Evolutionary conservation across 2,113 vertebrate genomes (phyloP).

Genomic region (Lophochroa leadbeateri): DNA sequence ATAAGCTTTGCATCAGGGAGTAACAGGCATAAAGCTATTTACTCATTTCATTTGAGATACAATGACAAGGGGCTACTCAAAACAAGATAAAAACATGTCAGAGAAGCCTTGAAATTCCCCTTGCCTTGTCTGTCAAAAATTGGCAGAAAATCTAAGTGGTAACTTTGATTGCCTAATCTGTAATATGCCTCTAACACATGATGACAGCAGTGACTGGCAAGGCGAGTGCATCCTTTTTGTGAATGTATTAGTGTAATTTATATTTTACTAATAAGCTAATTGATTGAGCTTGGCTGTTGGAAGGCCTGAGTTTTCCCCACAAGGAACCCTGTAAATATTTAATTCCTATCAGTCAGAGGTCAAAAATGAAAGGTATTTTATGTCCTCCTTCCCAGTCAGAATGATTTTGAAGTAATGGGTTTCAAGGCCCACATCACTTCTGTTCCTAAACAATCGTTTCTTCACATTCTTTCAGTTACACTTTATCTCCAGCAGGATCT

Average conservation of each 20-base stretch:
- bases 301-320: background rate
- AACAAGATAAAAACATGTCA: slow-evolving; percentile 18
- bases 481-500: slow-evolving; percentile 38
- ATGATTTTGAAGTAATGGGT: background rate
- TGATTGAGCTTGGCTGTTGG: background rate
- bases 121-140: background rate
- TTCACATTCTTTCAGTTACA: slow-evolving; percentile 17
- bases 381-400: background rate
- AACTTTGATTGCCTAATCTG: background rate
- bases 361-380: slow-evolving; percentile 7
- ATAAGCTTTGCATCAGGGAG: background rate
- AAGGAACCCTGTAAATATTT: background rate
- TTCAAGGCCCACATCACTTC: slow-evolving; percentile 4
- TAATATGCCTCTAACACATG: background rate
- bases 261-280: slow-evolving; percentile 3
- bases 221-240: background rate
- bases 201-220: slow-evolving; percentile 1
- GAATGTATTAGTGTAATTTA: background rate
- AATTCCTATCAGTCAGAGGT: background rate
- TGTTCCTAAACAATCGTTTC: background rate
- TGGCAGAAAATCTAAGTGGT: background rate
- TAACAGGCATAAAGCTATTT: background rate
- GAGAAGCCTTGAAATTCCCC: background rate
- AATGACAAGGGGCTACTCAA: background rate
- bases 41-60: background rate